These are phyloP conservation scores for Stigmatopora argus DNA, from an alignment of 2,113 vertebrate species.

Conservation along the genomic window DNA sequence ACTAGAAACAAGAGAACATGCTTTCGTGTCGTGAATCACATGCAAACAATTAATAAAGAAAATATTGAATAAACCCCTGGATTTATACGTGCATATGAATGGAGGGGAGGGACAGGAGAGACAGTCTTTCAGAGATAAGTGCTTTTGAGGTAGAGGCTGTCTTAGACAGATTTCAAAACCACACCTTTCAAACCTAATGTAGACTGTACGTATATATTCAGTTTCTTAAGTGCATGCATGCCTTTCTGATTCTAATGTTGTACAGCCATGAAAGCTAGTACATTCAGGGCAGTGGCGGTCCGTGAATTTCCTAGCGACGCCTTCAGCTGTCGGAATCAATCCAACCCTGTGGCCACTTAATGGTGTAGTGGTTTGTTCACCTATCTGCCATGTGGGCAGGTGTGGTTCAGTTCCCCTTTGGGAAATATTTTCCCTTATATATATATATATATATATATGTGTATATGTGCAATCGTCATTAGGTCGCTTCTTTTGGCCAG, in stretches of 20 bases:
- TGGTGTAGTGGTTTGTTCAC: too few relatives aligned
- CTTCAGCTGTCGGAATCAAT: too few relatives aligned
- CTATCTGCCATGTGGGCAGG: too few relatives aligned
- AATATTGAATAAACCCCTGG: constrained; percentile 21
- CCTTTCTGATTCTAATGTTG: constrained; percentile 32
- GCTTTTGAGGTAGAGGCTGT: constrained; percentile 39
- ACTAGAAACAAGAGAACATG: constrained; percentile 8
- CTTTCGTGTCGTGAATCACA: constrained; percentile 5
- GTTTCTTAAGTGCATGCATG: constrained; percentile 18
- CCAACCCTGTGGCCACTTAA: too few relatives aligned
- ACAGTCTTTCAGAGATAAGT: background rate
- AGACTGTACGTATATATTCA: background rate
- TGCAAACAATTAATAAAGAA: background rate
- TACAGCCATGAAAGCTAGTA: constrained; percentile 27
- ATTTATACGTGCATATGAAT: constrained; percentile 42
- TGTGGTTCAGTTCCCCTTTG: too few relatives aligned
- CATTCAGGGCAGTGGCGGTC: too few relatives aligned
- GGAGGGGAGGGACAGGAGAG: constrained; percentile 13
- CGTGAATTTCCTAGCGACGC: too few relatives aligned
- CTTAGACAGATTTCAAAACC: constrained; percentile 12
- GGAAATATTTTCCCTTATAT: too few relatives aligned
- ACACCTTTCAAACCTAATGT: background rate
- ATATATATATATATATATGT: too few relatives aligned
- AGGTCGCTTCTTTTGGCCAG: too few relatives aligned
- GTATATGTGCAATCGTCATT: too few relatives aligned